Conservation (phyloP, 2,797 vertebrate species). For the Lepus townsendii region DNA sequence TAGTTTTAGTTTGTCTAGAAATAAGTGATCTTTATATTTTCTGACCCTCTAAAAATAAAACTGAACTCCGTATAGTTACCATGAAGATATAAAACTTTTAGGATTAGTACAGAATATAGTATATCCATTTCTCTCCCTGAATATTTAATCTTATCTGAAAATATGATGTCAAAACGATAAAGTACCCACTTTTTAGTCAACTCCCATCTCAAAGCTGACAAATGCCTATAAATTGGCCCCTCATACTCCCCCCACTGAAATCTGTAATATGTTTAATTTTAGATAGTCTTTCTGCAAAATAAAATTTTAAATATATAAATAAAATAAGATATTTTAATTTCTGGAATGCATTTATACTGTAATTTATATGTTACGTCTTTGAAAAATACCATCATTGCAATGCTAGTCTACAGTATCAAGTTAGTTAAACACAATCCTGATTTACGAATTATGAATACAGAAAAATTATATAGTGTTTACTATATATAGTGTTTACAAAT, state of each 20-base stretch:
- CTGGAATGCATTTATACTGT: not conserved
- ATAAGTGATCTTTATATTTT: constrained; percentile 78
- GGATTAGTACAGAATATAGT: constrained; percentile 56
- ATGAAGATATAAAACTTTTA: constrained; percentile 72
- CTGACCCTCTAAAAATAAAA: constrained; percentile 76
- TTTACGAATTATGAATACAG: not conserved
- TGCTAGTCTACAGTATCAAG: not conserved
- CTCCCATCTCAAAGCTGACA: constrained; percentile 45
- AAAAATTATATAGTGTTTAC: not conserved
- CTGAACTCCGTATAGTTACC: constrained; percentile 59
- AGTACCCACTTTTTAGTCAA: constrained; percentile 49
- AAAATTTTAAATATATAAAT: constrained; percentile 9
- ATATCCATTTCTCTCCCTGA: constrained; percentile 58
- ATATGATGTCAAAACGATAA: constrained; percentile 62
- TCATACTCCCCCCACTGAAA: not conserved
- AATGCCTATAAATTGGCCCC: not conserved
- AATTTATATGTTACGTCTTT: not conserved
- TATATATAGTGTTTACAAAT: not conserved
- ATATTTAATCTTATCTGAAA: constrained; percentile 64
- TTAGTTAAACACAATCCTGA: not conserved
- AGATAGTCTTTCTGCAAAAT: not conserved
- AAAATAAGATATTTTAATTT: not conserved
- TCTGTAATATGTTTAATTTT: not conserved
- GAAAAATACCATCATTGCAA: not conserved
- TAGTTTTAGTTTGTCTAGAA: constrained; percentile 76